Percentiles rank a stretch among this genome's conserved stretches.
These are phyloP conservation scores for Eupithecia subumbrata DNA, from an alignment of 2,888 invertebrate species.

Conservation along the genomic window DNA sequence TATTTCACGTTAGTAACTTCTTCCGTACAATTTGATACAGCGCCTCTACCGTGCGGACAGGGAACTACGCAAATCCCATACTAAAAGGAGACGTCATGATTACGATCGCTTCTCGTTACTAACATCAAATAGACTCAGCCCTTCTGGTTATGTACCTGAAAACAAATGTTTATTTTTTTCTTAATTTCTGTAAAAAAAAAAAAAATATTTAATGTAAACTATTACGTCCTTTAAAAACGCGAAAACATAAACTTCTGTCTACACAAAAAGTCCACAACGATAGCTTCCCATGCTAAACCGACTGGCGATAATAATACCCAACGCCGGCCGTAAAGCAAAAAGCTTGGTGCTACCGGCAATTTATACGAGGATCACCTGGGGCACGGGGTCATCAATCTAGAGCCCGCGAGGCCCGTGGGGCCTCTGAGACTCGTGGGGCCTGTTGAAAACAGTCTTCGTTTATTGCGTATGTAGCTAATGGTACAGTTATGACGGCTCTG, in stretches of 20 bases:
- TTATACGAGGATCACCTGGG: constrained; percentile 67
- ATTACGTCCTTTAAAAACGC: neutral
- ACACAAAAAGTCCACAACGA: neutral
- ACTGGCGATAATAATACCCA: constrained; percentile 46
- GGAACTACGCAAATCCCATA: too few species aligned
- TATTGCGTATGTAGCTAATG: constrained; percentile 61
- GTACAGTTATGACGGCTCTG: constrained; percentile 9
- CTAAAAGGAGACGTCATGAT: too few species aligned
- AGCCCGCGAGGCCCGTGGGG: constrained; percentile 69
- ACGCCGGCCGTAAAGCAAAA: constrained; percentile 59
- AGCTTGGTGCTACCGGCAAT: constrained; percentile 47
- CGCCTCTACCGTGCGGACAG: too few species aligned
- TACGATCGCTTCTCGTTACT: too few species aligned
- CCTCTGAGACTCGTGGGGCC: constrained; percentile 68
- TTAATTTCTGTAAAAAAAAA: too few species aligned
- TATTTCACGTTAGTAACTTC: too few species aligned
- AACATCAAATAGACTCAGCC: too few species aligned
- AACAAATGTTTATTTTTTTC: too few species aligned
- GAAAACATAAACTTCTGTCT: neutral
- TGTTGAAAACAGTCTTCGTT: constrained; percentile 47
- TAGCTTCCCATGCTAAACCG: neutral
- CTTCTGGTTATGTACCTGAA: too few species aligned
- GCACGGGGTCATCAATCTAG: constrained; percentile 74
- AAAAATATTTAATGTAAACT: too few species aligned
- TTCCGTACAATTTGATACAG: too few species aligned